Evolutionary conservation across 2,888 invertebrate genomes (phyloP), one percentile per base, ranked within the genome.

Genomic region (Tuberolachnus salignus): DNA sequence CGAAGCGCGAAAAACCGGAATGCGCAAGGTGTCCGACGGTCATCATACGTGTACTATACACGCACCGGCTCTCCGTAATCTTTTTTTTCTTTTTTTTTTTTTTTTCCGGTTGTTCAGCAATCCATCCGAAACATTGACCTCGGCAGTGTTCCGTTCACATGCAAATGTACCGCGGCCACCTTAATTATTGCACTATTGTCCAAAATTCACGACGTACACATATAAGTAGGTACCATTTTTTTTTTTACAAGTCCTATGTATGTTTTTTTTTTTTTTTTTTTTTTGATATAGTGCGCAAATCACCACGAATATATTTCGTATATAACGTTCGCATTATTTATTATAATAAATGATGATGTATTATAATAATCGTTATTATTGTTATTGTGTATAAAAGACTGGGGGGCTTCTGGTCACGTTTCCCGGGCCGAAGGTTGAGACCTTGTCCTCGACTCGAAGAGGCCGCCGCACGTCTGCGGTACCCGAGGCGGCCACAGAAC

Each of bases 81-180:
- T 78, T 67, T 78, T 46, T 21, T 34, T 34, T 34, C 3, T 34
- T 57, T 34, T n/a, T 53, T 10, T 59, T 69, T 64, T 64, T 75
- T 75, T 78, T 78, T 78, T 69, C 78, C 78, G 78, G 78, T 78
- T 67, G 67, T 78, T 78, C 78, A 59, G 42, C 78, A 78, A 78
- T 78, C 78, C 78, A 46, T 78, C 78, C 78, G 49, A 78, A 78
- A 78, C 78, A 69, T 78, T 78, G 78, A 78, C 78, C 78, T 78
- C 78, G 78, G 16, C 59, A 34, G 59, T 49, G 34, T 21, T 78
- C 59, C 57, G 78, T 78, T 78, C 69, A 69, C 78, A 78, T 78
- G 78, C 69, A 78, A 78, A 78, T 78, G 59, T 69, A 78, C 59
- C 78, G n/a, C 69, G 49, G 46, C 78, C 55, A 21, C 78, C 69